Evolutionary conservation across 2,888 invertebrate genomes (phyloP).

Genomic region (Amphipoea lucens): DNA sequence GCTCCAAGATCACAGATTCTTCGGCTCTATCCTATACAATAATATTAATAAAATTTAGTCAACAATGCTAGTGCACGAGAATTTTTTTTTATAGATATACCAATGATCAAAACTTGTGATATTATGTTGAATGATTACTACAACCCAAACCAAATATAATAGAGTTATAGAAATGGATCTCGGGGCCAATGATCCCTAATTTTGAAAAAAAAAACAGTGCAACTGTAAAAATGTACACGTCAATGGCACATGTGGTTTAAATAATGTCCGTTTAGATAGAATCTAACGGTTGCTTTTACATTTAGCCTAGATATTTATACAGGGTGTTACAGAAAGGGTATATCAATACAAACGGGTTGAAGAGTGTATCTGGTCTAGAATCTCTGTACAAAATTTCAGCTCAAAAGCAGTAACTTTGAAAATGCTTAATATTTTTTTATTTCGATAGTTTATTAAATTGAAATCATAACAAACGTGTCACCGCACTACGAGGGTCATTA

Average conservation of each 20-base stretch:
- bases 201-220: slow-evolving; percentile 2
- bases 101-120: not conserved
- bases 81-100: not conserved
- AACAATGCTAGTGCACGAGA: slow-evolving; percentile 3
- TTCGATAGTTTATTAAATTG: too few relatives aligned
- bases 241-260: not conserved
- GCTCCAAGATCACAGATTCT: slow-evolving; percentile 92
- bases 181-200: not conserved
- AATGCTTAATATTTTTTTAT: too few relatives aligned
- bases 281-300: not conserved
- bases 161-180: not conserved
- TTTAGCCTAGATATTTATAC: not conserved
- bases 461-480: too few relatives aligned
- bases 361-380: too few relatives aligned
- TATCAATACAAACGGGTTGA: too few relatives aligned
- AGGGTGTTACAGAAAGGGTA: too few relatives aligned
- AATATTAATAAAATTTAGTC: slow-evolving; percentile 23
- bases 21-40: slow-evolving; percentile 92
- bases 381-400: too few relatives aligned
- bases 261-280: not conserved
- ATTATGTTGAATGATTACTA: not conserved
- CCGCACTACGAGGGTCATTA: too few relatives aligned
- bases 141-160: not conserved
- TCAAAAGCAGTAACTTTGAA: too few relatives aligned
- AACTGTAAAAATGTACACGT: slow-evolving; percentile 7